phyloP scores from a whole-genome alignment of 2,113 vertebrate genomes.

The Acrocephalus kingi region DNA sequence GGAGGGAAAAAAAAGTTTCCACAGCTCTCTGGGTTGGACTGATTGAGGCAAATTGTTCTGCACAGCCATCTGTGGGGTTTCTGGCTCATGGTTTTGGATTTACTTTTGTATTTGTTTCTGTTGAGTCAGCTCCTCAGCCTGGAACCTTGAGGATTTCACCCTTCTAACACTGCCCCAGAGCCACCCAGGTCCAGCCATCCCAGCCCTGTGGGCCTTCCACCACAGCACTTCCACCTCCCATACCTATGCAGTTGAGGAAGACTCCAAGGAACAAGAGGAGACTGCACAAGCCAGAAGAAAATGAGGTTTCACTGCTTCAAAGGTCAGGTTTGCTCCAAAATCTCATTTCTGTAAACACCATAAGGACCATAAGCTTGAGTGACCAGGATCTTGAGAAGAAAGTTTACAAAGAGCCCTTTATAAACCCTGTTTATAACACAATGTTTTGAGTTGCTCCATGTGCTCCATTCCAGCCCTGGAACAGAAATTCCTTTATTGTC shows the following conservation, averaged over 20 bases:
- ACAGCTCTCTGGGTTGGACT: not conserved
- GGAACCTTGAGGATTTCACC: not conserved
- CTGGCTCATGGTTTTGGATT: not conserved
- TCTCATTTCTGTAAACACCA: not conserved
- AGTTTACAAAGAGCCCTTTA: not conserved
- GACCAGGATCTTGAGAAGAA: not conserved
- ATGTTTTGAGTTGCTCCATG: not conserved
- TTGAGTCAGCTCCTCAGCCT: not conserved
- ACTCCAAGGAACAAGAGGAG: not conserved
- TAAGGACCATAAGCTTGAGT: not conserved
- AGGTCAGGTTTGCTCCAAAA: not conserved
- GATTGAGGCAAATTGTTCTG: not conserved
- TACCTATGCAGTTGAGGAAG: fast-evolving
- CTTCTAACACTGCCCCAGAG: not conserved
- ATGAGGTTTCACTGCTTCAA: not conserved
- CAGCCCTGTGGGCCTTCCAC: not conserved
- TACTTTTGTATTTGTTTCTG: not conserved
- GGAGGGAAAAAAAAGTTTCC: not conserved
- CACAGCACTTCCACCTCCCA: not conserved
- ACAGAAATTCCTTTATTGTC: not conserved
- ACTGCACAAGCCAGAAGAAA: not conserved
- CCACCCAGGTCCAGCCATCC: not conserved
- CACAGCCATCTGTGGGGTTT: not conserved
- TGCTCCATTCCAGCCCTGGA: not conserved
- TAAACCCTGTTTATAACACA: not conserved